These are phyloP conservation scores for Ophthalmolycus amberensis DNA, from an alignment of 2,113 vertebrate species.

Conservation along the genomic window DNA sequence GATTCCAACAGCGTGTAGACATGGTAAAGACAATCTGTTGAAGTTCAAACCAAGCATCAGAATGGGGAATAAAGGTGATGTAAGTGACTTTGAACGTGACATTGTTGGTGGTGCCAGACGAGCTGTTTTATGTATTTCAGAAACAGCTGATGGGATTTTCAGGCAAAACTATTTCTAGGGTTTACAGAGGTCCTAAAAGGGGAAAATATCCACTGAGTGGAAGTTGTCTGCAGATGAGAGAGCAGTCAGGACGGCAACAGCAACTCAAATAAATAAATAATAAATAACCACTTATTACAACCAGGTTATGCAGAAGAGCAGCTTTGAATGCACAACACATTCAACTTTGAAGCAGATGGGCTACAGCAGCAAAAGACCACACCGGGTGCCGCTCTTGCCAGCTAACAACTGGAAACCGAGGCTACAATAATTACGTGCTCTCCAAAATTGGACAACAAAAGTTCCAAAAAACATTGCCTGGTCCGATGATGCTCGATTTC, in stretches of 20 bases:
- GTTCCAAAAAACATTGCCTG: background rate
- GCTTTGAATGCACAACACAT: no score
- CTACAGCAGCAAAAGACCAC: no score
- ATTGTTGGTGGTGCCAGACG: background rate
- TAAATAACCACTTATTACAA: no score
- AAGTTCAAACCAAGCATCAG: background rate
- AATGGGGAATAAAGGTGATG: background rate
- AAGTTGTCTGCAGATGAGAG: background rate
- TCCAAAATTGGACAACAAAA: background rate
- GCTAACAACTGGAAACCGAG: background rate
- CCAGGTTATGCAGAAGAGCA: no score
- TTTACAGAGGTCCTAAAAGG: background rate
- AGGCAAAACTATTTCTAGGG: background rate
- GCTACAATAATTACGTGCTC: background rate
- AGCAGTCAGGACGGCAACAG: background rate
- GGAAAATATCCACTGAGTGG: background rate
- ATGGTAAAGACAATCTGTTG: background rate
- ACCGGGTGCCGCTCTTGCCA: no score
- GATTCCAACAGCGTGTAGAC: no score
- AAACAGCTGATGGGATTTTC: background rate
- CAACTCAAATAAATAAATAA: background rate
- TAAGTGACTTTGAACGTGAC: background rate
- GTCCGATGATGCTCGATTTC: background rate
- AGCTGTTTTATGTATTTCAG: background rate
- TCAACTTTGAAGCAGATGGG: no score